Evolutionary conservation across 2,113 vertebrate species (phyloP).

Genomic region (Prunella fulvescens): DNA sequence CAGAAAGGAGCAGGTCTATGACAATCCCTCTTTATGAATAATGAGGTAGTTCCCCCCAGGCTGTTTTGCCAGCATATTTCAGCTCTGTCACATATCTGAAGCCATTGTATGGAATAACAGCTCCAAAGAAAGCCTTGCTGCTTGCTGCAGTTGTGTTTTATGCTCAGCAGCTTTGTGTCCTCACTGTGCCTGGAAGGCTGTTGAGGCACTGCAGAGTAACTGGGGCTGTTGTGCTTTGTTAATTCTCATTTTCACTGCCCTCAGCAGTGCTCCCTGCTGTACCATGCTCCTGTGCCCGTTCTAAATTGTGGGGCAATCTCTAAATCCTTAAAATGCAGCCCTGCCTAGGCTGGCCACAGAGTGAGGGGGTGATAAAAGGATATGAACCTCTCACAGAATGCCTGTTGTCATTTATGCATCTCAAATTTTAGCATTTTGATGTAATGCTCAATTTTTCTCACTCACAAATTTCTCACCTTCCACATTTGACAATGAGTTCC

Average conservation of each 20-base stretch:
- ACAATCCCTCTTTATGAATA: not conserved
- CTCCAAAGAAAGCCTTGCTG: not conserved
- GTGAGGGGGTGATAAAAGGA: not conserved
- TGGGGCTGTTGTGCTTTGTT: not conserved
- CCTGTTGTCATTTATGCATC: not conserved
- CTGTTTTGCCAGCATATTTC: not conserved
- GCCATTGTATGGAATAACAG: not conserved
- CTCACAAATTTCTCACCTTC: not conserved
- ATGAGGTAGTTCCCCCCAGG: not conserved
- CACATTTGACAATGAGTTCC: not conserved
- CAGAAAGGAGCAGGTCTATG: not conserved
- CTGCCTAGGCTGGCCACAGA: not conserved
- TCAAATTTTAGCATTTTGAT: not conserved
- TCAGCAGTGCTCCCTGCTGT: not conserved
- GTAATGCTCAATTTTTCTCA: not conserved
- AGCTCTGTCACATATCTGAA: not conserved
- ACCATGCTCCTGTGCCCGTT: rapidly evolving
- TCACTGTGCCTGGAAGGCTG: rapidly evolving
- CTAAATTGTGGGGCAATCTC: not conserved
- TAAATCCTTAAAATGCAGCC: not conserved
- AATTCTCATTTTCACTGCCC: not conserved
- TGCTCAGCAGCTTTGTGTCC: not conserved
- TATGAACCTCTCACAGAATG: not conserved
- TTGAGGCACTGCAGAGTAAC: not conserved
- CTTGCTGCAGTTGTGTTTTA: not conserved